These are phyloP conservation scores for Drosophila teissieri DNA, from an alignment of 1,140 invertebrate species.

Conservation along the genomic window DNA sequence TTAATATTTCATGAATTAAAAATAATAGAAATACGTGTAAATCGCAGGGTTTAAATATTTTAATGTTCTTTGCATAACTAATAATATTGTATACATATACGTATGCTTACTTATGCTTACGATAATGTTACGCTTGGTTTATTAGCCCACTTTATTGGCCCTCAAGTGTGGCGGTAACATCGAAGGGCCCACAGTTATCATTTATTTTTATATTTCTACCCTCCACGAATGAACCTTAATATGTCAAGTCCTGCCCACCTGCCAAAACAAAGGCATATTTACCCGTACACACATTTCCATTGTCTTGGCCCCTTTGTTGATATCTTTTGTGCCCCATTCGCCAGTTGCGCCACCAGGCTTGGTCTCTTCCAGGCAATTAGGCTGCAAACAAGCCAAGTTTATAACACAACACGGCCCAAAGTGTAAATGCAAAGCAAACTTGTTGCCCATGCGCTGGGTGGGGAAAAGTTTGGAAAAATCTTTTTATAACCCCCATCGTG, in stretches of 20 bases:
- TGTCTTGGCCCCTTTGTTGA: constrained; percentile 46
- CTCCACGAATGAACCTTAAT: constrained; percentile 18
- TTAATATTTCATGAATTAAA: no score
- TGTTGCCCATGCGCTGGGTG: constrained; percentile 46
- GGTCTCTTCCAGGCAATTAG: constrained; percentile 64
- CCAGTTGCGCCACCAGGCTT: neutral
- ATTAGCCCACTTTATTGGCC: constrained; percentile 5
- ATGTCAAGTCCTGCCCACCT: constrained; percentile 44
- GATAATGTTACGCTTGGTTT: neutral
- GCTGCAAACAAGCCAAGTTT: constrained; percentile 71
- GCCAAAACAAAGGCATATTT: constrained; percentile 52
- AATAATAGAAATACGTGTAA: no score
- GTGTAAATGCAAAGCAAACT: constrained; percentile 73
- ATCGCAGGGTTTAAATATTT: no score
- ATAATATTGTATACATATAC: no score
- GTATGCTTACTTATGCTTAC: no score
- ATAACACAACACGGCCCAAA: constrained; percentile 52
- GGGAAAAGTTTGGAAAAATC: constrained; percentile 43
- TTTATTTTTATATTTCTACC: constrained; percentile 22
- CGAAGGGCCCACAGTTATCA: neutral
- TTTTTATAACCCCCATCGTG: constrained; percentile 18
- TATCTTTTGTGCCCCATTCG: constrained; percentile 23
- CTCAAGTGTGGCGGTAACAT: neutral
- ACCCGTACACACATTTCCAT: constrained; percentile 33
- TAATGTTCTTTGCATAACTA: no score